Evolutionary conservation across 1,140 invertebrate genomes (phyloP).

Genomic region (Hyles vespertilio): DNA sequence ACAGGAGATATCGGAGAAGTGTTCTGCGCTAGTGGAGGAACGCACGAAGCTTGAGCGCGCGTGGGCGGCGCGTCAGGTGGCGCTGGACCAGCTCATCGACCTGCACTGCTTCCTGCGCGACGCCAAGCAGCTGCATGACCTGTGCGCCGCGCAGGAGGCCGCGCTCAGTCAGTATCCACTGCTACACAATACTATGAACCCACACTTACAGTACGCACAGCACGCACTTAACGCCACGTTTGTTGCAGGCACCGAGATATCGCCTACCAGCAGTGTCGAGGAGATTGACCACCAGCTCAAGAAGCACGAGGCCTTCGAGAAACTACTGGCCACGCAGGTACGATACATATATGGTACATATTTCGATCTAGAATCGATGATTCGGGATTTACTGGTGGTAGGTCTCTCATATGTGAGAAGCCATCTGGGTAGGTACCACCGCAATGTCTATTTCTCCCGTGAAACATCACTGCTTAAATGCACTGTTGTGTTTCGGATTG

Average conservation of each 20-base stretch:
- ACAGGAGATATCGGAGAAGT: slow-evolving; percentile 87
- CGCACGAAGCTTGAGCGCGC: slow-evolving; percentile 86
- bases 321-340: slow-evolving; percentile 83
- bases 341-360: not conserved
- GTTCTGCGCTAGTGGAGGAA: slow-evolving; percentile 85
- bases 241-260: slow-evolving; percentile 60
- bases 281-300: slow-evolving; percentile 91
- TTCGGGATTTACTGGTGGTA: too few species aligned
- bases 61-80: slow-evolving; percentile 93
- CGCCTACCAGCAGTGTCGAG: slow-evolving; percentile 82
- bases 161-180: slow-evolving; percentile 70
- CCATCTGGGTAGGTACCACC: too few species aligned
- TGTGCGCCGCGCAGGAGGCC: slow-evolving; percentile 92
- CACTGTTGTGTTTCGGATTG: too few species aligned
- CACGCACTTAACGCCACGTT: not conserved
- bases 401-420: too few species aligned
- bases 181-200: not conserved
- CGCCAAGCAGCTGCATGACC: slow-evolving; percentile 93
- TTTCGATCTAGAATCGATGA: too few species aligned
- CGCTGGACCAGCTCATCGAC: slow-evolving; percentile 95
- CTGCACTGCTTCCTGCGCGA: slow-evolving; percentile 96
- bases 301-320: slow-evolving; percentile 94
- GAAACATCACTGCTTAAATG: too few species aligned
- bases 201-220: not conserved
- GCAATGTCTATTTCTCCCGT: too few species aligned